A percentile compares a stretch with the other conserved stretches of the same genome.
These are phyloP conservation scores for Scortum barcoo DNA, from an alignment of 2,113 vertebrate genomes.

Conservation along the genomic window DNA sequence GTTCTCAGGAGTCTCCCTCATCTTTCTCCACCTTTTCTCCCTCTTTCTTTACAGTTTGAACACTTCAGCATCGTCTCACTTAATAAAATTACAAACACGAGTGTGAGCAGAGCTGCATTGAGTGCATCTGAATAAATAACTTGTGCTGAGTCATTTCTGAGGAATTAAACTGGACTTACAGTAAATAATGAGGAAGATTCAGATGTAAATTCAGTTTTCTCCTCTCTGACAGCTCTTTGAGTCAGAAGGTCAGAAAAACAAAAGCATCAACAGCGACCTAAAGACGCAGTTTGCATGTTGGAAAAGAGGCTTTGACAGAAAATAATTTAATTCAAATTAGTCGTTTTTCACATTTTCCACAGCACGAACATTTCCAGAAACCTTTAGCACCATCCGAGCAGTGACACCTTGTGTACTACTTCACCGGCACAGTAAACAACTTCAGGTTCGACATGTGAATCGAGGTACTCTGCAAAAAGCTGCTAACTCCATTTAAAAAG, in stretches of 20 bases:
- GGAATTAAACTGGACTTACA: neutral
- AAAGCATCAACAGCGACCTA: no score
- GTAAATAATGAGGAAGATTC: neutral
- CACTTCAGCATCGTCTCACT: neutral
- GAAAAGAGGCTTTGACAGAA: no score
- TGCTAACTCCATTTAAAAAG: no score
- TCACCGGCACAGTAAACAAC: no score
- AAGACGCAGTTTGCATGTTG: no score
- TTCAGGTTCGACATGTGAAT: no score
- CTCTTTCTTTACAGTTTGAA: neutral
- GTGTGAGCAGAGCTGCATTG: neutral
- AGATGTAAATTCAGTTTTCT: neutral
- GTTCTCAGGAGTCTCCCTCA: neutral
- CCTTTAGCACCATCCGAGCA: no score
- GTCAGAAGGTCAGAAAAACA: neutral
- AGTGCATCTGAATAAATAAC: neutral
- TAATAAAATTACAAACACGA: neutral
- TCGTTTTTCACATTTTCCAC: no score
- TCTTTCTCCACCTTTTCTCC: neutral
- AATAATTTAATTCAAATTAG: no score
- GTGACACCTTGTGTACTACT: no score
- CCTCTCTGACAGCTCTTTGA: neutral
- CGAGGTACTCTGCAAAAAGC: no score
- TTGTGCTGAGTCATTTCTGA: neutral
- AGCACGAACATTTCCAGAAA: no score